Conservation (phyloP, 2,113 vertebrate species). For the Ictidomys tridecemlineatus region DNA sequence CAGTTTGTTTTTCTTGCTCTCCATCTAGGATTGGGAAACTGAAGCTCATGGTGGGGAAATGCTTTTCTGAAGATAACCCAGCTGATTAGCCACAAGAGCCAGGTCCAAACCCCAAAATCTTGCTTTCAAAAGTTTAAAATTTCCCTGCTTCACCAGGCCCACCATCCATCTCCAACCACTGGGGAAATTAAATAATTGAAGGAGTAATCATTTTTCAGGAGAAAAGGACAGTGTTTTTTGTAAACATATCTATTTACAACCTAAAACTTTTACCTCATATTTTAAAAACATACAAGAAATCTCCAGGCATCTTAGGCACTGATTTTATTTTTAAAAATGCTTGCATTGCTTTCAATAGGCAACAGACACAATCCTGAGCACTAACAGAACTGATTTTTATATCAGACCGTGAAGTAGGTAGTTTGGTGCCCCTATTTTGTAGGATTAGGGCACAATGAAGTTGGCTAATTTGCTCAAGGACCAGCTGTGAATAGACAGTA, state of each 20-base stretch:
- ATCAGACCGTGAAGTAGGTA: not conserved
- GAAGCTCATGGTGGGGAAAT: not conserved
- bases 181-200: not conserved
- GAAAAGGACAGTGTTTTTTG: not conserved
- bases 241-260: not conserved
- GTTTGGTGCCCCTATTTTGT: not conserved
- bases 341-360: not conserved
- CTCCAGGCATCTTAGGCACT: not conserved
- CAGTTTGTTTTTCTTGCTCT: not conserved
- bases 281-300: not conserved
- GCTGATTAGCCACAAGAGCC: not conserved
- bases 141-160: not conserved
- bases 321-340: slow-evolving; percentile 18
- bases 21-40: not conserved
- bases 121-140: not conserved
- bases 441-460: slow-evolving; percentile 9
- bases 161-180: not conserved
- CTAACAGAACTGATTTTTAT: not conserved
- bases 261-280: not conserved
- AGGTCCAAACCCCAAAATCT: not conserved
- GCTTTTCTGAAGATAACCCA: not conserved
- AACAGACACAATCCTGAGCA: not conserved
- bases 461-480: not conserved
- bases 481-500: not conserved
- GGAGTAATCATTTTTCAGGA: not conserved